Evolutionary conservation across 2,797 vertebrate genomes (phyloP), one percentile per base, ranked within the genome.

Genomic region (Acestrorhynchus altus): DNA sequence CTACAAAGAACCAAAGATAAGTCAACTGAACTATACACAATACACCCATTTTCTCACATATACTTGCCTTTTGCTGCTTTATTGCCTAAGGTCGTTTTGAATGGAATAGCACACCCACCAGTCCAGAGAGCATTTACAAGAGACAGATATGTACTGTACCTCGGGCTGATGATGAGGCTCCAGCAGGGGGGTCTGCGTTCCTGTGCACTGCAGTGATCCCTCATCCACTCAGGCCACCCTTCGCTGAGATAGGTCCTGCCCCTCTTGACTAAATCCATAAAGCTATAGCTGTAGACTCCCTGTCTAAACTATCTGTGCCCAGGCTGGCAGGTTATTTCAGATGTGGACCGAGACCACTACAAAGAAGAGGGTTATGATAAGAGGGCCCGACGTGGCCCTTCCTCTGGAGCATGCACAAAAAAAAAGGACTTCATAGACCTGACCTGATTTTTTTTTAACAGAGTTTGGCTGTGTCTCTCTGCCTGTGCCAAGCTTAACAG

Each of bases 91-190:
- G 72, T 39, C 72, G 71, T 57, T 60, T 28, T 81, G 8, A 87
- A 64, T 84, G 79, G 54, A 49, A 81, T n/a, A 66, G 22, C 40
- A 72, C 70, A 35, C 44, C 76, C 63, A 60, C 16, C 60, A 39
- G 83, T 67, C 59, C 83, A 67, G 54, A 76, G 47, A 78, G 61
- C 63, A 63, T 39, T 54, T 31, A 82, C 18, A 83, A 54, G 81
- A 64, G 81, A 76, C 67, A 64, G 83, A 72, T 83, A 74, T 83
- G 52, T 88, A 90, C 88, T 88, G 84, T 93, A 94, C 92, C 91
- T 92, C 87, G 80, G 86, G 82, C 83, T 81, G 83, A 84, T 78
- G 85, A 87, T 85, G 76, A 83, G 77, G 79, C 69, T 87, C 87
- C 89, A 77, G 84, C 76, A 66, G 66, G 63, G 71, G 79, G 84